Percentiles rank a stretch among this genome's conserved stretches.
Evolutionary conservation across 23 tunicate genomes (phyloP).

Genomic region (Halocynthia roretzi): DNA sequence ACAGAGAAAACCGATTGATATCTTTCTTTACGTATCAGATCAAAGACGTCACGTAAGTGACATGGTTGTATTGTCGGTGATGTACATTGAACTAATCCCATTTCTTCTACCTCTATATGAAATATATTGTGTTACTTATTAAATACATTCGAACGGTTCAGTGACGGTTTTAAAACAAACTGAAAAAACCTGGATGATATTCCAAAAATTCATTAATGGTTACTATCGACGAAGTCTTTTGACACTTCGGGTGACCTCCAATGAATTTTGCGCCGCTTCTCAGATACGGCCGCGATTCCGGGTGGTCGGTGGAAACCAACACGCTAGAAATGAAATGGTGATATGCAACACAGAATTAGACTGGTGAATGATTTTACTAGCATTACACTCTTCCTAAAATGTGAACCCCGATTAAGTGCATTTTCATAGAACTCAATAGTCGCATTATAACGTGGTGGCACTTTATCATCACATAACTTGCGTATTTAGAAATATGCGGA

Average conservation of each 20-base stretch:
- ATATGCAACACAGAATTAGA: too few species aligned
- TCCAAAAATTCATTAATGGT: constrained; percentile 27
- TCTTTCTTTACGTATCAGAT: constrained; percentile 5
- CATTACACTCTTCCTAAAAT: too few species aligned
- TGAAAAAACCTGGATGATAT: constrained; percentile 32
- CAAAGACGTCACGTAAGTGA: constrained; percentile 23
- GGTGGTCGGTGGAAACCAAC: constrained; percentile 66
- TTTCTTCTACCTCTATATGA: constrained; percentile 27
- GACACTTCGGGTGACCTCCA: constrained; percentile 53
- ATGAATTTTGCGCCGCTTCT: constrained; percentile 34
- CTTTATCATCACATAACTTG: too few species aligned
- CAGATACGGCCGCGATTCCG: constrained; percentile 36
- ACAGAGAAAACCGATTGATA: constrained; percentile 51
- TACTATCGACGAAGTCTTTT: constrained; percentile 50
- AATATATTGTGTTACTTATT: not conserved
- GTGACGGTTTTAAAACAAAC: too few species aligned
- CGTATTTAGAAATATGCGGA: too few species aligned
- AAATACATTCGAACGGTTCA: not conserved
- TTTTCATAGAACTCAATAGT: too few species aligned
- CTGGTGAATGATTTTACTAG: too few species aligned
- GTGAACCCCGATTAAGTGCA: too few species aligned
- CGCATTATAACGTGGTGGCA: too few species aligned
- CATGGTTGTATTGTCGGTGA: constrained; percentile 42
- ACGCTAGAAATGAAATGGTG: constrained; percentile 19
- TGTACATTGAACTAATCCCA: constrained; percentile 42